Base-by-base conservation (phyloP, 2,888 invertebrate species). In the Therioaphis trifolii region DNA sequence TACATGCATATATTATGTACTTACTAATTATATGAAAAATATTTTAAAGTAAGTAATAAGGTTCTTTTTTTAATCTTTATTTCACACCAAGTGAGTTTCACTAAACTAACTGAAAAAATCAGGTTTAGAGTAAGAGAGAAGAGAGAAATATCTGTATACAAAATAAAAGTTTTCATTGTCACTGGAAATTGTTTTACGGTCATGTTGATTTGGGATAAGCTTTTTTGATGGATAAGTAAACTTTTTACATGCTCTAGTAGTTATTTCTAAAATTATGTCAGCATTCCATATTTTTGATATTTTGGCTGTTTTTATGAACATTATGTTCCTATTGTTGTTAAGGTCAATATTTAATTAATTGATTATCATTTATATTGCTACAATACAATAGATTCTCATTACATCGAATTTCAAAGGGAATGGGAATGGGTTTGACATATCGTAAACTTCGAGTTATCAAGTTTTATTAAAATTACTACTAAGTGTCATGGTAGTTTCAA, bases 201-300 rank as follows among this genome's bases (percentile, higher is more conserved):
- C 15, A 52, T 52, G 52, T 58, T 55, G 21, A 21, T 35, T 74
- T 21, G 15, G 21, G 14, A 55, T 55, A 55, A 74, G 72, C 35
- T n/a, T 55, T 9, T 52, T 40, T 74, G 74, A 74, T 58, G 15
- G 58, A 58, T 75, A 27, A 75, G 11, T 11, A 58, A 43, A 75
- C 58, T 75, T 74, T 58, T 24, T 43, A 11, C 24, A 5, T 24
- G 11, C 18, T 40, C 11, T 18, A 24, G 40, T 15, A 12, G 7
- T 43, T 18, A 2, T 55, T 24, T 11, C 9, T 55, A 11, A n/a
- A n/a, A n/a, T n/a, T 52, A n/a, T 1, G n/a, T 5, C 11, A n/a
- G 55, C 9, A 24, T 24, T 24, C 24, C 3, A 55, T 55, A 11
- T 55, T 55, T 55, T 55, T 55, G 11, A 18, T 49, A 2, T 18